Conservation (phyloP, 2,888 invertebrate genomes). For the Chrysina gloriosa region DNA sequence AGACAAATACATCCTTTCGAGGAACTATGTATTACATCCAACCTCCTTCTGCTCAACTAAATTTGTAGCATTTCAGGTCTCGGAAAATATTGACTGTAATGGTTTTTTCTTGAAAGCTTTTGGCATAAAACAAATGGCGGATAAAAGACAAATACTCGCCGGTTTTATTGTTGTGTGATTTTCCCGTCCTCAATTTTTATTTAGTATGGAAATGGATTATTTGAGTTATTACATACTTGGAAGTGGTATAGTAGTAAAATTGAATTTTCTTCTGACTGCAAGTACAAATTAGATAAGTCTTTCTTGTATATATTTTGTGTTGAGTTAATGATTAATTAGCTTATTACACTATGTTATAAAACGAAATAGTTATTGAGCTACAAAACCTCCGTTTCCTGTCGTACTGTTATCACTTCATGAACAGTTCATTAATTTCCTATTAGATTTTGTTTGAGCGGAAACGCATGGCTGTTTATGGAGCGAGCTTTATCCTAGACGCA, state of each 20-base stretch:
- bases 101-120: not conserved
- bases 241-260: too few relatives aligned
- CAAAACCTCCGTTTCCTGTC: not conserved
- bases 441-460: not conserved
- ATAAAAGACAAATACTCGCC: slow-evolving; percentile 5
- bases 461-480: slow-evolving; percentile 13
- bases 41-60: not conserved
- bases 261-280: too few relatives aligned
- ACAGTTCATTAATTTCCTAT: slow-evolving; percentile 15
- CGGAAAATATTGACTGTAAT: not conserved
- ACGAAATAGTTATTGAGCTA: not conserved
- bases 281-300: too few relatives aligned
- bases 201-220: too few relatives aligned
- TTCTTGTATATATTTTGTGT: too few relatives aligned
- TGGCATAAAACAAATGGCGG: not conserved
- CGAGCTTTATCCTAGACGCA: slow-evolving; percentile 1
- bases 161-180: too few relatives aligned
- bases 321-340: not conserved
- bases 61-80: not conserved
- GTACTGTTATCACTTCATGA: not conserved
- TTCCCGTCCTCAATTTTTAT: too few relatives aligned
- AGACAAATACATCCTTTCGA: too few relatives aligned
- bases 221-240: too few relatives aligned
- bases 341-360: too few relatives aligned
- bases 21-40: too few relatives aligned